Base-by-base conservation (phyloP, 2,797 vertebrate genomes). In the Aplochiton taeniatus region DNA sequence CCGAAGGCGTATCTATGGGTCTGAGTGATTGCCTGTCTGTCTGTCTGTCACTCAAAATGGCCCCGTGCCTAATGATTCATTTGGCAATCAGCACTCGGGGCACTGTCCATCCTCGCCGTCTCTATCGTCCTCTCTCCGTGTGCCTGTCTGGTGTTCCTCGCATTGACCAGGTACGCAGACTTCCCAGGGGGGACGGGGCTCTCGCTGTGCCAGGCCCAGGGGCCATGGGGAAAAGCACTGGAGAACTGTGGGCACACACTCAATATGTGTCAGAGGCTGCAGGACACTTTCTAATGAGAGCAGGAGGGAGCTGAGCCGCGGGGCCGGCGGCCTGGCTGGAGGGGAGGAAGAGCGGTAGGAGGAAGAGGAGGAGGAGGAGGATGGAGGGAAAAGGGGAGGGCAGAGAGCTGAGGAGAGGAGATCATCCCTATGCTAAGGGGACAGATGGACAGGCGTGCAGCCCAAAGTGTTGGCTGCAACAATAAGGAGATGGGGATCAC, bases 261-360 rank as follows among this genome's bases (percentile, higher is more conserved):
- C 73, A 63, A 60, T 70, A 71, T 71, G 74, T 57, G 68, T 78
- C 70, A 75, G 51, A 59, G 72, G 61, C 79, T 71, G 59, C 61
- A 70, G 71, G 73, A 74, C 47, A 16, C 60, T 73, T 73, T 68
- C 71, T 83, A 83, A 86, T 83, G 79, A 82, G 79, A 77, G 70
- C 66, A 65, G 70, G 44, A 16, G 61, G 51, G 66, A 65, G 61
- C 53, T 48, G 44, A 63, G 60, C 45, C 60, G 68, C 70, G 67
- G 48, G 47, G 43, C 58, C 41, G 57, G 13, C 42, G 48, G 62
- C 48, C 46, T 67, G 56, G 70, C 68, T 53, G 10, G 42, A 31
- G 44, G 72, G 66, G 54, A 48, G n/a, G n/a, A n/a, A n/a, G n/a
- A 50, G 43, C 55, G 55, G 4, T 11, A 48, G 58, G 50, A 31